Evolutionary conservation across 53 echinoderm and acorn worm species (phyloP), one percentile per base, ranked within the genome.

Genomic region (Zoroaster sp.): DNA sequence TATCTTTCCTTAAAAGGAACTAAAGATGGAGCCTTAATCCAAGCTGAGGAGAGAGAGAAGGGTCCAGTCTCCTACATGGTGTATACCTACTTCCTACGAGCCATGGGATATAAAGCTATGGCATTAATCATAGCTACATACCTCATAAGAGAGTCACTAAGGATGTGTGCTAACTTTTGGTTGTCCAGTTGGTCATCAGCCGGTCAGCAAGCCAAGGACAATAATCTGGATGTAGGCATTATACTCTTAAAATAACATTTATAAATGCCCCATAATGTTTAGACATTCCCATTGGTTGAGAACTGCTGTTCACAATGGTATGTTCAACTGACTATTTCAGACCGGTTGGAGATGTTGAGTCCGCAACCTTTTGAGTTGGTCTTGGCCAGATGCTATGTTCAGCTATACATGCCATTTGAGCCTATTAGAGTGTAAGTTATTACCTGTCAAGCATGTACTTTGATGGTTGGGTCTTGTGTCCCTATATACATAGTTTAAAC

Each of bases 131-230:
- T 92, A 8, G 80, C 79, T 11, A 83, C 73, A 10, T 88, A 88
- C 36, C 47, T 76, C 30, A 67, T 88, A n/a, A 76, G 77, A 45
- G 76, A 76, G 40, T 76, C 88, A 13, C 45, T 88, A 11, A 76
- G 45, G 23, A 77, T 88, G 66, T 38, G 67, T 41, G 68, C 77
- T 18, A 92, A 74, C 72, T 91, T 92, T 65, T 92, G 92, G 92
- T 71, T 92, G 41, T 82, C 92, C 38, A 71, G 73, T 42, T 92
- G 92, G 92, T 92, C 92, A 8, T 73, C 80, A 47, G 47, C 88
- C 12, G 92, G 92, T 6, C 45, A 77, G 18, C 70, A 72, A 42
- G 40, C 40, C 55, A 67, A 74, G 66, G 67, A 92, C 28, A 34
- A 42, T 10, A 86, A 74, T 3, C 20, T 51, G 49, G 77, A 69